These are phyloP conservation scores for Nothobranchius kuhntae DNA, from an alignment of 2,113 vertebrate species.

Conservation along the genomic window DNA sequence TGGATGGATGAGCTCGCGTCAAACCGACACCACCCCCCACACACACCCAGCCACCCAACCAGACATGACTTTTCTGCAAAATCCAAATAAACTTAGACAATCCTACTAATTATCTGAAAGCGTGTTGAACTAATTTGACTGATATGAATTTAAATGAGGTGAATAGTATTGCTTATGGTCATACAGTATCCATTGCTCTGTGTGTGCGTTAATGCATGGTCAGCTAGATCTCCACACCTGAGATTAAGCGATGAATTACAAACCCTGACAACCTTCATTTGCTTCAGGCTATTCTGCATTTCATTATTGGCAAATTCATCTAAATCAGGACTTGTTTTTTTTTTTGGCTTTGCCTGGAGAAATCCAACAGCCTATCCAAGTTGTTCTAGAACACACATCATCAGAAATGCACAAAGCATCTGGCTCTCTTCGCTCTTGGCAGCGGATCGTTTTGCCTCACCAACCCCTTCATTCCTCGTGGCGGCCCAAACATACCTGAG, in stretches of 20 bases:
- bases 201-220: conserved; percentile 28
- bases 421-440: conserved; percentile 41
- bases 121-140: conserved; percentile 18
- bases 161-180: conserved; percentile 41
- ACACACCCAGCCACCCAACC: too few relatives aligned
- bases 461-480: conserved; percentile 32
- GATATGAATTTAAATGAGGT: conserved; percentile 11
- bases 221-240: conserved; percentile 8
- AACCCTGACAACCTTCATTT: conserved; percentile 1
- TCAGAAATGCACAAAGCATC: conserved; percentile 14
- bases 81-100: conserved; percentile 9
- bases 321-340: conserved; percentile 45
- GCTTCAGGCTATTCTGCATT: conserved; percentile 37
- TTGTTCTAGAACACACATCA: conserved; percentile 39
- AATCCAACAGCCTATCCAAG: conserved; percentile 9
- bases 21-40: too few relatives aligned
- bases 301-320: conserved; percentile 45
- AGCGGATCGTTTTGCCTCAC: conserved; percentile 6
- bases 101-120: conserved; percentile 6
- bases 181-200: conserved; percentile 36
- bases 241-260: conserved; percentile 20
- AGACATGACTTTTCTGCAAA: conserved; percentile 10
- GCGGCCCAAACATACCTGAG: conserved; percentile 51
- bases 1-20: too few relatives aligned
- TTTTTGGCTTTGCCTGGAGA: conserved; percentile 41